phyloP scores from a whole-genome alignment of 2,113 vertebrate genomes.

The Ochotona curzoniae region DNA sequence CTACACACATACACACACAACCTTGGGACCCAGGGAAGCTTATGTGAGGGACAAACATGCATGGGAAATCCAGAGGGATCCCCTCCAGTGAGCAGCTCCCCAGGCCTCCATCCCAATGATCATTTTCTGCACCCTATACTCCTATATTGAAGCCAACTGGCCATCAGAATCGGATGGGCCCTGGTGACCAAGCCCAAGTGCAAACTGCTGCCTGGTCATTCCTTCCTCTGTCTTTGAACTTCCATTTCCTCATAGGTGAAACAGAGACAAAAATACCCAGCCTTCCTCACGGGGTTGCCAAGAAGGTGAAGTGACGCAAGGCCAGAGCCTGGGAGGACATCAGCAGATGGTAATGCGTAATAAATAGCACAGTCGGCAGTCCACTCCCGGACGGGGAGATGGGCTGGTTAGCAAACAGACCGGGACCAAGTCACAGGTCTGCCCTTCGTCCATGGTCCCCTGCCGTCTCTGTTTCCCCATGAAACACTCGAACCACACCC shows the following conservation, averaged over 20 bases:
- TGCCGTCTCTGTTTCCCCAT: neutral
- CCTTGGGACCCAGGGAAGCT: neutral
- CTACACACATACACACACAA: no score
- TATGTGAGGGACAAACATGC: neutral
- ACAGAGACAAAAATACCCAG: neutral
- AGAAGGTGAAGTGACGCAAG: neutral
- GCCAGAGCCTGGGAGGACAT: neutral
- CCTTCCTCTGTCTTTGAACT: neutral
- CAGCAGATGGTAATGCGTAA: neutral
- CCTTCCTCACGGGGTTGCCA: neutral
- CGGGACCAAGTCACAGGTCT: neutral
- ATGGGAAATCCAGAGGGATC: neutral
- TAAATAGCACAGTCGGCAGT: neutral
- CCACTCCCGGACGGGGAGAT: neutral
- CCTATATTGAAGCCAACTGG: neutral
- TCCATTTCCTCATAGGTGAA: neutral
- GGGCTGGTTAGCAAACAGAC: neutral
- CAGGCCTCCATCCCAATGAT: neutral
- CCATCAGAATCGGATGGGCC: neutral
- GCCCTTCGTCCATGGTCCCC: neutral
- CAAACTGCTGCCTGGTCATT: neutral
- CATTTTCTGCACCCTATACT: neutral
- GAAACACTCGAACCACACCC: fast-evolving
- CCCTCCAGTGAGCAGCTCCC: neutral
- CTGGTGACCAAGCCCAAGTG: neutral